Evolutionary conservation across 2,888 invertebrate species (phyloP), one percentile per base, ranked within the genome.

Genomic region (Hartigia nigra): DNA sequence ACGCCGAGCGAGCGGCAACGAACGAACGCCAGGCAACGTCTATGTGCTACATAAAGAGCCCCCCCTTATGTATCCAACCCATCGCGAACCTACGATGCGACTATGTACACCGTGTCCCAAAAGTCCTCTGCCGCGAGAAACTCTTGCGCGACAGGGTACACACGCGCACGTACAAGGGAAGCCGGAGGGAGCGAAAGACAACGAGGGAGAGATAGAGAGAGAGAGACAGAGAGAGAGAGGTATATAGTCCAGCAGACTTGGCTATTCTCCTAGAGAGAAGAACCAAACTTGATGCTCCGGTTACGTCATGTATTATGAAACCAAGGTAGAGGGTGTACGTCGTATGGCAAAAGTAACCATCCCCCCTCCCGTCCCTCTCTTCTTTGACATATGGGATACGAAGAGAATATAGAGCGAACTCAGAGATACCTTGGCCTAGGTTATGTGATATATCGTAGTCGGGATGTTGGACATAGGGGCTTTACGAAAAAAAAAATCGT

Each of bases 21-120:
- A 89, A 87, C 89, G 89, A 85, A 85, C 86, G 85, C 86, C 86
- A 83, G 85, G 89, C 87, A 88, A 87, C 89, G 90, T 88, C 90
- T 90, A 90, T 90, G 90, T 90, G 90, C 89, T 90, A 91, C 90
- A 90, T 90, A 90, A 91, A 90, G 90, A 89, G 89, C 84, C 87
- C 88, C 87, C 88, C 87, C 88, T 90, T 90, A 90, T 90, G 89
- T 90, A 89, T 89, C 90, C 89, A 83, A 90, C 85, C 85, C 89
- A 87, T 88, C 90, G 90, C 90, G 90, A 88, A 88, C 87, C 87
- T 87, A 87, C 88, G 86, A 88, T 86, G 88, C 87, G 87, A 85
- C 86, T 82, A 81, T 83, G 82, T 83, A 84, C 82, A 83, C 83
- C 83, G 85, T 81, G 87, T 88, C 89, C 88, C 88, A 87, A 89